Conservation (phyloP, 2,113 vertebrate species). For the Oryzias javanicus region DNA sequence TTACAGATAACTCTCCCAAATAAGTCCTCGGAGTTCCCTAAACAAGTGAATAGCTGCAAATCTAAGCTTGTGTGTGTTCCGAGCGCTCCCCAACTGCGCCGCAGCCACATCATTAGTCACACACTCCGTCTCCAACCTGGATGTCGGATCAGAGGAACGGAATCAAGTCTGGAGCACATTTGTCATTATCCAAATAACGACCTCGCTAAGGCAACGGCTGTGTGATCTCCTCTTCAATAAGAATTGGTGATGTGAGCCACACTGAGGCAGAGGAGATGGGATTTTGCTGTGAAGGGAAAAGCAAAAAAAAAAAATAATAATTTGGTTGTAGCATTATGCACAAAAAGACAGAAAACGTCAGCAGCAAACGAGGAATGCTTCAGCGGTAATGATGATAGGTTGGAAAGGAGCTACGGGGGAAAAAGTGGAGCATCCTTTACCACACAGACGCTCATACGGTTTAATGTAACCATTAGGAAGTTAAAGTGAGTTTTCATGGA, state of each 20-base stretch:
- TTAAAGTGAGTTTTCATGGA: slow-evolving; percentile 27
- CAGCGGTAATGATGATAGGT: slow-evolving; percentile 21
- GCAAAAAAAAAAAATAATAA: slow-evolving; percentile 34
- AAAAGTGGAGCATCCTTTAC: slow-evolving; percentile 1
- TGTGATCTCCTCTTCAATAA: slow-evolving; percentile 69
- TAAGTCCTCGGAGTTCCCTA: slow-evolving; percentile 25
- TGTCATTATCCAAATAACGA: slow-evolving; percentile 72
- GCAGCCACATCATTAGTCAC: slow-evolving; percentile 64
- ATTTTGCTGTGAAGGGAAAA: slow-evolving; percentile 58
- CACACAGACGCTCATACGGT: slow-evolving; percentile 6
- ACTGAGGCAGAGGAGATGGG: slow-evolving; percentile 58
- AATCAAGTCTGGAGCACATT: slow-evolving; percentile 58
- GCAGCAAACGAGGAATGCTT: slow-evolving; percentile 30
- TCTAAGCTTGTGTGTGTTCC: slow-evolving; percentile 5
- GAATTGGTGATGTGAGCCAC: slow-evolving; percentile 65
- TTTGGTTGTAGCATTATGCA: slow-evolving; percentile 22
- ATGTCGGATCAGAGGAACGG: slow-evolving; percentile 58
- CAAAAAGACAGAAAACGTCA: slow-evolving; percentile 19
- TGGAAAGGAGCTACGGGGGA: neutral
- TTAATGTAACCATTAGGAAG: slow-evolving; percentile 33
- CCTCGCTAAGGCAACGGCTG: slow-evolving; percentile 46
- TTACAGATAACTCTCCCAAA: slow-evolving; percentile 11
- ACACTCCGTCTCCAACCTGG: slow-evolving; percentile 62
- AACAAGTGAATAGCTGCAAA: slow-evolving; percentile 32
- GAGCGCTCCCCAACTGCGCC: slow-evolving; percentile 46